phyloP scores from a whole-genome alignment of 23 tunicate species.

The Styela clava region DNA sequence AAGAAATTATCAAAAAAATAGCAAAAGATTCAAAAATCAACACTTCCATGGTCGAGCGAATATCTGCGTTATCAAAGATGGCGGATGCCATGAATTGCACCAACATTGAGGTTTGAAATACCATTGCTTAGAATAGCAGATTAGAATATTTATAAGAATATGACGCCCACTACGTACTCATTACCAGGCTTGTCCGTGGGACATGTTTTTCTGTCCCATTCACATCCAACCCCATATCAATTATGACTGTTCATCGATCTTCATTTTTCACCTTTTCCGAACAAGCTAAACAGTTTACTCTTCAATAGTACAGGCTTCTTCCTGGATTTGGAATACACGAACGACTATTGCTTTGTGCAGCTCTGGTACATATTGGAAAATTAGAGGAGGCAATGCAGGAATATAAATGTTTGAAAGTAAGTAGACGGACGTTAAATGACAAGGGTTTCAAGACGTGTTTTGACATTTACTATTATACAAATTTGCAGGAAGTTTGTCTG shows the following conservation, averaged over 20 bases:
- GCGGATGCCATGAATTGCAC: slow-evolving; percentile 22
- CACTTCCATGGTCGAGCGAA: background rate
- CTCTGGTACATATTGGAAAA: background rate
- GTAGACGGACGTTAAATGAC: background rate
- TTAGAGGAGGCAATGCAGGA: slow-evolving; percentile 23
- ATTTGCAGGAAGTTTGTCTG: too few relatives aligned
- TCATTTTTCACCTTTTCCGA: too few relatives aligned
- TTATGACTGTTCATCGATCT: too few relatives aligned
- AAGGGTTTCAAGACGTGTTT: background rate
- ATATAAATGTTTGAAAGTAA: slow-evolving; percentile 27
- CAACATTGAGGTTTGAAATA: slow-evolving; percentile 5
- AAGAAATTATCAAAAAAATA: background rate
- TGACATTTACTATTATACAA: background rate
- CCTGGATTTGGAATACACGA: slow-evolving; percentile 27
- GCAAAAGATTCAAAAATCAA: background rate
- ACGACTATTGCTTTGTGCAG: slow-evolving; percentile 8
- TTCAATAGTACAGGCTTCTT: background rate
- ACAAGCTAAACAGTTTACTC: too few relatives aligned
- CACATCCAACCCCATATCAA: too few relatives aligned
- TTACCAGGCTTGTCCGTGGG: too few relatives aligned
- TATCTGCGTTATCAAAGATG: background rate
- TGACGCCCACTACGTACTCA: too few relatives aligned
- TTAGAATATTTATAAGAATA: too few relatives aligned
- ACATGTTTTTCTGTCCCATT: too few relatives aligned
- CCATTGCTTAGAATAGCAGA: background rate